Evolutionary conservation across 2,888 invertebrate species (phyloP).

Genomic region (Frankliniella fusca): DNA sequence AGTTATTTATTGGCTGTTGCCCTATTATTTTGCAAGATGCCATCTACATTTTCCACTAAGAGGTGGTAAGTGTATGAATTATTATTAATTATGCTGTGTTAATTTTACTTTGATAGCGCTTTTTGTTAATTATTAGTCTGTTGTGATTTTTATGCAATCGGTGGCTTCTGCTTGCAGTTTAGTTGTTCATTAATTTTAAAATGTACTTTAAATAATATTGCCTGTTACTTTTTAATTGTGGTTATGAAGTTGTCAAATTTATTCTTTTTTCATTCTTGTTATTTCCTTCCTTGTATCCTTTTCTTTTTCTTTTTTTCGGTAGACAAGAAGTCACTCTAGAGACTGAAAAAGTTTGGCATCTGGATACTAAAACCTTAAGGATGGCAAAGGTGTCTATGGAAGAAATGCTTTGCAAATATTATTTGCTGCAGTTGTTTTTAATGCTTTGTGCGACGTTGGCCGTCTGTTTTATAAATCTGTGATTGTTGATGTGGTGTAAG

Average conservation of each 20-base stretch:
- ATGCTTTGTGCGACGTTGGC: too few species aligned
- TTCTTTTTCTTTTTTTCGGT: too few species aligned
- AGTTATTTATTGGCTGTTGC: background rate
- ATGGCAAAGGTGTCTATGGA: too few species aligned
- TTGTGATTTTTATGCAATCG: conserved; percentile 14
- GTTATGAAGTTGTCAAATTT: background rate
- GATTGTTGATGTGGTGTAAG: too few species aligned
- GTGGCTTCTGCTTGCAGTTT: background rate
- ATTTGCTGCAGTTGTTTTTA: too few species aligned
- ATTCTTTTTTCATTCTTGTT: background rate
- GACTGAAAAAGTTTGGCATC: too few species aligned
- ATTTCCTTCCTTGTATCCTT: too few species aligned
- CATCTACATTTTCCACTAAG: background rate
- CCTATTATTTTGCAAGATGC: background rate
- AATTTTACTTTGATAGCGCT: background rate
- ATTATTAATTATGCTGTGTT: background rate
- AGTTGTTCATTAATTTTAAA: background rate
- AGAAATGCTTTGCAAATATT: too few species aligned
- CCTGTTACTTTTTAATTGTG: background rate
- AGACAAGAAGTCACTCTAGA: too few species aligned
- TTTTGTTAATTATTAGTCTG: background rate
- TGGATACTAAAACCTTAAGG: too few species aligned
- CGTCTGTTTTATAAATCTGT: too few species aligned
- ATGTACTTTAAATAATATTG: background rate
- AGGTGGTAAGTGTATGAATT: background rate